Base-by-base conservation (phyloP, 2,797 vertebrate genomes). In the Bufotes viridis region DNA sequence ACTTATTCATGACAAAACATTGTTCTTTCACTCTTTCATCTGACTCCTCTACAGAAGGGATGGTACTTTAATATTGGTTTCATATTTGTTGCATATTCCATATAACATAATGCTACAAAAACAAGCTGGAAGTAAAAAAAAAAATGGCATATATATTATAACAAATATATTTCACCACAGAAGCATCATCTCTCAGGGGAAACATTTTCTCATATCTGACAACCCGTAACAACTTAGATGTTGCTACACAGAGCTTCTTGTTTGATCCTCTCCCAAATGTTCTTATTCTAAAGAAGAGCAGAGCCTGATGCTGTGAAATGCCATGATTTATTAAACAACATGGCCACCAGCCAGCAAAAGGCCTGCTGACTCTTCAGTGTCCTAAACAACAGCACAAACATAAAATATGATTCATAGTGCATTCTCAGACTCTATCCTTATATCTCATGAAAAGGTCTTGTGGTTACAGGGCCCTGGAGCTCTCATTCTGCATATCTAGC, bases 391-490 rank as follows among this genome's bases (percentile, higher is more conserved):
- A 83, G 88, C 76, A 86, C 70, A 89, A 75, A 86, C 70, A 86
- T 89, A 89, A 87, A 86, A 87, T 87, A 89, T 89, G 88, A 89
- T 87, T 89, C 72, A 89, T 83, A 89, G 65, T 42, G 65, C 57
- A 55, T 61, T 87, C 81, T 86, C 84, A 86, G 74, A 74, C 42
- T 24, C 82, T 89, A 84, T 63, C 74, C 85, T 84, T 84, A 78
- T 89, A 84, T 87, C 81, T 79, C 75, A 80, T 87, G 85, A 63
- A 89, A 82, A 89, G 81, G 81, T 83, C 63, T 78, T 83, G 49
- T 72, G 26, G 88, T 86, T 89, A 86, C 81, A 61, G 85, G 65
- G 85, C 85, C 88, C 85, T 53, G 49, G 85, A 89, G 85, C 88
- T 79, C 75, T 26, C 10, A 53, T 61, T 89, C 65, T 87, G 75